Evolutionary conservation across 2,888 invertebrate species (phyloP).

Genomic region (Poecilobothrus nobilitatus): DNA sequence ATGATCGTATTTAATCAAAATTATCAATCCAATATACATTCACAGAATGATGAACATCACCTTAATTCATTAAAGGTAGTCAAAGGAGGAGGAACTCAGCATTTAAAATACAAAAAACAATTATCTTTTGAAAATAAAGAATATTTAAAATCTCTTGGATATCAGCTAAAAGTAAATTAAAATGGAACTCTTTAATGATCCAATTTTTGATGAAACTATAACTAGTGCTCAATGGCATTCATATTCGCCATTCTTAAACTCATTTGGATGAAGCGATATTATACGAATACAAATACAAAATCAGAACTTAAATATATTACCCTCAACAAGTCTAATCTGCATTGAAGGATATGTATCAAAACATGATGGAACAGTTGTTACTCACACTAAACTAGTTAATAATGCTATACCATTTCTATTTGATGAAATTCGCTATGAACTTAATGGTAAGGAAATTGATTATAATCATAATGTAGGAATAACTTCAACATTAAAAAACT

Average conservation of each 20-base stretch:
- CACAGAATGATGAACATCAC: not conserved
- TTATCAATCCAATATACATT: slow-evolving; percentile 4
- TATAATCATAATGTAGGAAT: slow-evolving; percentile 30
- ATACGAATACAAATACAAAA: slow-evolving; percentile 32
- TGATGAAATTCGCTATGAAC: slow-evolving; percentile 31
- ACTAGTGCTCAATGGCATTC: slow-evolving; percentile 24
- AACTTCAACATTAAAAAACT: slow-evolving; percentile 33
- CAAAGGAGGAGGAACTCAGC: not conserved
- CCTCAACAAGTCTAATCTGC: slow-evolving; percentile 27
- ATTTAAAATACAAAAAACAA: slow-evolving; percentile 8
- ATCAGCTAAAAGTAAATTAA: slow-evolving; percentile 21
- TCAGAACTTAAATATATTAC: slow-evolving; percentile 29
- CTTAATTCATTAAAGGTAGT: not conserved
- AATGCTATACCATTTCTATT: slow-evolving; percentile 29
- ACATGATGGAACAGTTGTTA: slow-evolving; percentile 20
- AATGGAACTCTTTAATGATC: slow-evolving; percentile 19
- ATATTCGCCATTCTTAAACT: slow-evolving; percentile 27
- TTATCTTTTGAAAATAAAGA: slow-evolving; percentile 18
- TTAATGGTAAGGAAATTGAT: slow-evolving; percentile 32
- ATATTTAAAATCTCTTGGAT: slow-evolving; percentile 19
- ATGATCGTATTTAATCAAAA: slow-evolving; percentile 15
- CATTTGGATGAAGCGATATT: slow-evolving; percentile 29
- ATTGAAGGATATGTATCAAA: slow-evolving; percentile 24
- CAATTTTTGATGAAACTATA: slow-evolving; percentile 23
- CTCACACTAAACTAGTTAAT: slow-evolving; percentile 23